These are phyloP conservation scores for Perccottus glenii DNA, from an alignment of 2,113 vertebrate genomes.

Conservation along the genomic window DNA sequence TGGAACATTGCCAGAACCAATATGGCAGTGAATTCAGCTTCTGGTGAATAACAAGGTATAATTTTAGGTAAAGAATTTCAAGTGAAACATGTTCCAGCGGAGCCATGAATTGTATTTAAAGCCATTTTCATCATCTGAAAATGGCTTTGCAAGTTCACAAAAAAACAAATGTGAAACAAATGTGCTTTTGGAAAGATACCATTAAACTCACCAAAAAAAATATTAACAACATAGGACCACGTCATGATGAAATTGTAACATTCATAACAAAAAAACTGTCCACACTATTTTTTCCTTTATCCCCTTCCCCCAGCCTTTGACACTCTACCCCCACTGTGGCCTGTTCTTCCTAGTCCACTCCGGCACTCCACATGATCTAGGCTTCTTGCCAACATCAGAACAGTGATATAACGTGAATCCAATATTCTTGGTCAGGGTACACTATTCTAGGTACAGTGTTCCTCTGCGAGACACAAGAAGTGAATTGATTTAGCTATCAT, in stretches of 20 bases:
- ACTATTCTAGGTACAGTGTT: constrained; percentile 35
- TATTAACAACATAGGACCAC: no score
- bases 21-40: background rate
- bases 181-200: no score
- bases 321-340: background rate
- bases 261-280: no score
- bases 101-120: no score
- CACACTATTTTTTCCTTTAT: no score
- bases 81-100: no score
- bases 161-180: no score
- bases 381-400: constrained; percentile 50
- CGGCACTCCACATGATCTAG: constrained; percentile 32
- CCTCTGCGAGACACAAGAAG: constrained; percentile 48
- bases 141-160: no score
- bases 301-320: no score
- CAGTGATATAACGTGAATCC: constrained; percentile 24
- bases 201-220: no score
- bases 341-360: background rate
- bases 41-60: background rate
- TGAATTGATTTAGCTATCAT: constrained; percentile 56
- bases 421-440: constrained; percentile 52
- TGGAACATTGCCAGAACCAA: background rate
- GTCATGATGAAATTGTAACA: no score
- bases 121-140: no score
- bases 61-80: background rate